Evolutionary conservation across 2,797 vertebrate species (phyloP).

Genomic region (Sebastes minor): DNA sequence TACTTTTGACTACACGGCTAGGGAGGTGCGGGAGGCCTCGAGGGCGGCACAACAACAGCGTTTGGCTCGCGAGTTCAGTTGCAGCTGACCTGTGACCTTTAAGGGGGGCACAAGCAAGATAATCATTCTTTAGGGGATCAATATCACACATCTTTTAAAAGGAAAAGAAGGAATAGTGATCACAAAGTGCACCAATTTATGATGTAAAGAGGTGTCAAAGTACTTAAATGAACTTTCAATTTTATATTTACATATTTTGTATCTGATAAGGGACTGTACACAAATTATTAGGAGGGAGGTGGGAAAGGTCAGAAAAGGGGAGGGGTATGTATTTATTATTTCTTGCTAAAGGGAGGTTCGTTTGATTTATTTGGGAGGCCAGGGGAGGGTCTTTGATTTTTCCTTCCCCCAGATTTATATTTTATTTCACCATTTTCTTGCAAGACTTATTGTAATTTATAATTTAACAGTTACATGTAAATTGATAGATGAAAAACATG

Average conservation of each 20-base stretch:
- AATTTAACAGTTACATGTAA: neutral
- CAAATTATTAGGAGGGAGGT: neutral
- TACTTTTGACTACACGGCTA: conserved; percentile 8
- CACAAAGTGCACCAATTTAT: neutral
- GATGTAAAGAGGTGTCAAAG: neutral
- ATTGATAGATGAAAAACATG: neutral
- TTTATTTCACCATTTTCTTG: neutral
- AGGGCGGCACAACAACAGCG: neutral
- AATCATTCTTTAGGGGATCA: neutral
- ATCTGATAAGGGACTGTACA: neutral
- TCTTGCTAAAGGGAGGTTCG: neutral
- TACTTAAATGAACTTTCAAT: neutral
- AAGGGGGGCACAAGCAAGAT: neutral
- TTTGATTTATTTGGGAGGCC: neutral
- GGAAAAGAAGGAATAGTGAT: neutral
- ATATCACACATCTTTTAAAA: neutral
- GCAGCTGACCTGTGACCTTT: conserved; percentile 7
- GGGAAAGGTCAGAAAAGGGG: neutral
- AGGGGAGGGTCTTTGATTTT: neutral
- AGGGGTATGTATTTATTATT: neutral
- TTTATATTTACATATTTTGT: neutral
- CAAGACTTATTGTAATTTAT: neutral
- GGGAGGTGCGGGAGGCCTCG: neutral
- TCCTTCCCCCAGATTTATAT: neutral
- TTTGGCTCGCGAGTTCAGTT: conserved; percentile 2